Base-by-base conservation (phyloP, 2,888 invertebrate species). In the Desoria tigrina region DNA sequence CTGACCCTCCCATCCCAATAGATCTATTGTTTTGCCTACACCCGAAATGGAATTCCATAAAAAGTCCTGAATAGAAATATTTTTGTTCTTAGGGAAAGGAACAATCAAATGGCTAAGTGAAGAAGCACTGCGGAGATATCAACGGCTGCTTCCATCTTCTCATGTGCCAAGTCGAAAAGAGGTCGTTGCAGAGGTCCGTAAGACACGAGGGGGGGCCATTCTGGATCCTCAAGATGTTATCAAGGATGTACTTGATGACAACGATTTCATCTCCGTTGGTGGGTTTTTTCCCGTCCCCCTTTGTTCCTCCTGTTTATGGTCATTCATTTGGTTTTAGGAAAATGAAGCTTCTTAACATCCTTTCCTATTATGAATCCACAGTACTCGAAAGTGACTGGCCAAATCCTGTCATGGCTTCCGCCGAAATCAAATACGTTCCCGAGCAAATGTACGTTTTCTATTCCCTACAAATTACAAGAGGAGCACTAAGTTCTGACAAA, bases 221-320 rank as follows among this genome's bases (percentile, higher is more conserved):
- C 77, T 86, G 28, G 85, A 86, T 77, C 82, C 82, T 0, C 84
- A 83, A 68, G 86, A 86, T 76, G 58, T 78, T 16, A 81, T 86
- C 50, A 78, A 78, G 51, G 82, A 84, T 61, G 83, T 85, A 7
- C 78, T 86, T 23, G 84, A 85, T 72, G 85, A 86, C 76, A 84
- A 85, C 75, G 86, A 86, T 73, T 86, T 84, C 77, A 83, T 86
- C 14, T 83, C 84, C 21, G 82, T 85, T 32, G 84, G 85, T 85
- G 78, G 79, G 82, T 72, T n/a, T 42, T 51, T 39, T 23, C 27
- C 14, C 60, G 51, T 1, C 32, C 11, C 4, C 11, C 32, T 32
- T 32, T 32, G 4, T 39, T 27, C 7, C 45, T 32, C 11, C 6
- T 32, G 32, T 32, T 32, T 32, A 32, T 32, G 32, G 32, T 32